Conservation (phyloP, 1,140 invertebrate genomes). For the Mercenaria mercenaria region DNA sequence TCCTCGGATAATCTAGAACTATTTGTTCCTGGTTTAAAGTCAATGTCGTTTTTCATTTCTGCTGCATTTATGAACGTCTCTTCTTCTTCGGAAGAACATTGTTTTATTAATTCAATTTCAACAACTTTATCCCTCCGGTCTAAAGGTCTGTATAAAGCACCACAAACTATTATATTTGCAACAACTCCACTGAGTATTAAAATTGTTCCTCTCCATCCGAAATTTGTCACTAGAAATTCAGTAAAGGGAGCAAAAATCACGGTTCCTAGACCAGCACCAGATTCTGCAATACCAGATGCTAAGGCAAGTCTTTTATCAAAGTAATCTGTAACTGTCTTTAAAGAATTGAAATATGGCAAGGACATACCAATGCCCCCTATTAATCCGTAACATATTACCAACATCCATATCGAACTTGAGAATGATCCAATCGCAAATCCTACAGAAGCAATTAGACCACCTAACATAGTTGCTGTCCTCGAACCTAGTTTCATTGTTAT, state of each 20-base stretch:
- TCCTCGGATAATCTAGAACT: background rate
- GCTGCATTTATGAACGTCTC: background rate
- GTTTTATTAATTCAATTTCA: background rate
- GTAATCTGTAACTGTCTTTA: conserved; percentile 92
- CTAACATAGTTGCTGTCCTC: conserved; percentile 91
- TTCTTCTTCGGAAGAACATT: background rate
- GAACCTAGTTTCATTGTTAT: conserved; percentile 94
- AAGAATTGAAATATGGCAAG: conserved; percentile 93
- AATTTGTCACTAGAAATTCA: conserved; percentile 79
- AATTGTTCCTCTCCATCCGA: conserved; percentile 88
- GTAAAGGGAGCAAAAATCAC: conserved; percentile 83
- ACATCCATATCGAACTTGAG: conserved; percentile 85
- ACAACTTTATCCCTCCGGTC: background rate
- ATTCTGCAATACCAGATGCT: conserved; percentile 94
- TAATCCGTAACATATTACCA: conserved; percentile 94
- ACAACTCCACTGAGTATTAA: conserved; percentile 93
- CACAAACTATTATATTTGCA: conserved; percentile 92
- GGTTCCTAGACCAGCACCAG: conserved; percentile 85
- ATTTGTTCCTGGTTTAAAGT: background rate
- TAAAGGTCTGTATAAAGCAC: conserved; percentile 92
- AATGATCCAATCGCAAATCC: conserved; percentile 93
- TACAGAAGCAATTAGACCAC: conserved; percentile 90
- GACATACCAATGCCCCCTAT: conserved; percentile 95
- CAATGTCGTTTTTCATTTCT: background rate
- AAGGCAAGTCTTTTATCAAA: conserved; percentile 96